These are phyloP conservation scores for Subacronicta megacephala DNA, from an alignment of 2,888 invertebrate genomes.

Conservation along the genomic window DNA sequence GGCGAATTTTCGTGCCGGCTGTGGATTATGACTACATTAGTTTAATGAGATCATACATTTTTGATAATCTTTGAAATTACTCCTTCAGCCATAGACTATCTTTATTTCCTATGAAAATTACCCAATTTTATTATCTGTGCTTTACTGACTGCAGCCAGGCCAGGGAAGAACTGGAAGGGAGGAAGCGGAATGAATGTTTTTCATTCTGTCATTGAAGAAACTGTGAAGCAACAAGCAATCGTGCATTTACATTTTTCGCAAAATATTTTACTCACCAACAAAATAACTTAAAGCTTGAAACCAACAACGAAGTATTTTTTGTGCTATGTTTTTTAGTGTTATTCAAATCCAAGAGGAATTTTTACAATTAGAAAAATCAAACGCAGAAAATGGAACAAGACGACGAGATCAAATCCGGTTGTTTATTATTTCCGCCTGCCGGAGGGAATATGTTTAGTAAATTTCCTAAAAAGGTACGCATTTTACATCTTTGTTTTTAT, in stretches of 20 bases:
- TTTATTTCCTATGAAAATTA: too few species aligned
- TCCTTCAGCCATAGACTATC: too few species aligned
- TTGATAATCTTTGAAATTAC: too few species aligned
- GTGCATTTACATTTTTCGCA: conserved; percentile 39
- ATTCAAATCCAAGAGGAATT: conserved; percentile 27
- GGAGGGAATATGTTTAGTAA: conserved; percentile 91
- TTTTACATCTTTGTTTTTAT: conserved; percentile 15
- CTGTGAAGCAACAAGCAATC: conserved; percentile 23
- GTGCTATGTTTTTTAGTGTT: conserved; percentile 65
- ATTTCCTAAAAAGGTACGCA: conserved; percentile 92
- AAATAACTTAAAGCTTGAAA: conserved; percentile 26
- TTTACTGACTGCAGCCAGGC: too few species aligned
- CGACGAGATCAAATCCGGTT: conserved; percentile 93
- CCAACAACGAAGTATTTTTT: conserved; percentile 37
- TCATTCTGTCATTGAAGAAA: conserved; percentile 31
- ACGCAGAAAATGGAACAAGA: conserved; percentile 91
- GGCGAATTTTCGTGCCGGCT: too few species aligned
- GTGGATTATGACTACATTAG: too few species aligned
- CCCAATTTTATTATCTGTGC: too few species aligned
- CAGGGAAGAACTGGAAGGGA: too few species aligned
- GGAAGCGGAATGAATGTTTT: too few species aligned
- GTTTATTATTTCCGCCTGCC: conserved; percentile 93
- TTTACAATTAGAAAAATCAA: conserved; percentile 48
- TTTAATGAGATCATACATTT: too few species aligned
- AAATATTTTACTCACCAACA: conserved; percentile 24